Conservation (phyloP, 2,113 vertebrate species). For the Phylloscopus whistleri region DNA sequence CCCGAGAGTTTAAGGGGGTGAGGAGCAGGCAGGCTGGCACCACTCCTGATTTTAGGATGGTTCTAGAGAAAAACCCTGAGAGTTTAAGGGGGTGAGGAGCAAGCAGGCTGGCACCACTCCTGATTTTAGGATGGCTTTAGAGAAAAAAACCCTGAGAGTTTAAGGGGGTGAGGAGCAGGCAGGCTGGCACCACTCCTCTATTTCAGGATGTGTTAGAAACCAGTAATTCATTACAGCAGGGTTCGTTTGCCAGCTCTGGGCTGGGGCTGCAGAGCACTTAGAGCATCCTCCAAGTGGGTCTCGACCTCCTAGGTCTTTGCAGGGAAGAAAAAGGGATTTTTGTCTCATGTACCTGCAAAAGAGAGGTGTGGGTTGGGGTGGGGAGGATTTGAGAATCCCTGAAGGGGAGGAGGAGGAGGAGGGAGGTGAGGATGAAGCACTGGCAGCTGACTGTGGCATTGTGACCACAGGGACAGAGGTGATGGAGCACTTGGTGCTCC, state of each 20-base stretch:
- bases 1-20: no score
- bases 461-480: fast-evolving
- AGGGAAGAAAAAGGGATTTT: neutral
- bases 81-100: neutral
- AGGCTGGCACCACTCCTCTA: neutral
- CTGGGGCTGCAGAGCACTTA: neutral
- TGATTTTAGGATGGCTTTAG: neutral
- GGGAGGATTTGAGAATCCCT: fast-evolving
- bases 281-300: neutral
- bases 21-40: no score
- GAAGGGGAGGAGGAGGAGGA: neutral
- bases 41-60: no score
- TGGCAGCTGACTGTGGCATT: fast-evolving
- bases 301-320: neutral
- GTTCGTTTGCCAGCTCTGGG: neutral
- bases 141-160: neutral
- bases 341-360: neutral
- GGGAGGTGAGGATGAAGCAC: neutral
- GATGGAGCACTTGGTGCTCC: neutral
- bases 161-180: neutral
- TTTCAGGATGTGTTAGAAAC: neutral
- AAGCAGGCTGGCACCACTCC: neutral
- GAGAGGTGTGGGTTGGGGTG: neutral
- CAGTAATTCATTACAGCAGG: neutral
- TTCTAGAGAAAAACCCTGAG: no score